A percentile compares a stretch with the other conserved stretches of the same genome.
Conservation (phyloP, 2,888 invertebrate species). For the Drosophila setosimentum region DNA sequence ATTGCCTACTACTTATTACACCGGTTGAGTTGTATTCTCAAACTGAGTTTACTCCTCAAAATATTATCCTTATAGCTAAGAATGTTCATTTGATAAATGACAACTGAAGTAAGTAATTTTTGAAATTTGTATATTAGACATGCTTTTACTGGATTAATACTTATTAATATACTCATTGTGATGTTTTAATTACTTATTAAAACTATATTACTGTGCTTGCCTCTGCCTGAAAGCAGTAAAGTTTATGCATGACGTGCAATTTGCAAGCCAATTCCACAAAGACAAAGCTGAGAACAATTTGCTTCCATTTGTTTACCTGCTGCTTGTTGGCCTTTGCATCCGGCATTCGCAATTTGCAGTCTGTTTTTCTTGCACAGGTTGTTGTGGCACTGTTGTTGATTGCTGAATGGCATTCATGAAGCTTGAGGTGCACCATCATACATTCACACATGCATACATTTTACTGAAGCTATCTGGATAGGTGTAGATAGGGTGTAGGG, state of each 20-base stretch:
- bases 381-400: slow-evolving; percentile 3
- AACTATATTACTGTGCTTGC: background rate
- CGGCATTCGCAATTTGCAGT: slow-evolving; percentile 16
- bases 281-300: slow-evolving; percentile 11
- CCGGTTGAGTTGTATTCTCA: too few species aligned
- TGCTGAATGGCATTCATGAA: slow-evolving; percentile 24
- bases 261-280: slow-evolving; percentile 18
- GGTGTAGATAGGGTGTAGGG: background rate
- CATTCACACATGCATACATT: background rate
- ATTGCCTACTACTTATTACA: background rate
- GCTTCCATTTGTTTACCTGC: slow-evolving; percentile 1
- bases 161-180: background rate
- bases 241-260: slow-evolving; percentile 4
- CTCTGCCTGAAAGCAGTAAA: background rate
- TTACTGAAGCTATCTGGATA: background rate
- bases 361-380: slow-evolving; percentile 3
- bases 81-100: too few species aligned
- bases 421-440: slow-evolving; percentile 17
- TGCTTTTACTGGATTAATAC: background rate
- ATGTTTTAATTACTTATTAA: background rate
- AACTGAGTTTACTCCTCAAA: background rate
- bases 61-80: background rate
- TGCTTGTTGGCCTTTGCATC: background rate
- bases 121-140: background rate
- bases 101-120: background rate